These are phyloP conservation scores for Solea senegalensis DNA, from an alignment of 2,113 vertebrate genomes.

Conservation along the genomic window DNA sequence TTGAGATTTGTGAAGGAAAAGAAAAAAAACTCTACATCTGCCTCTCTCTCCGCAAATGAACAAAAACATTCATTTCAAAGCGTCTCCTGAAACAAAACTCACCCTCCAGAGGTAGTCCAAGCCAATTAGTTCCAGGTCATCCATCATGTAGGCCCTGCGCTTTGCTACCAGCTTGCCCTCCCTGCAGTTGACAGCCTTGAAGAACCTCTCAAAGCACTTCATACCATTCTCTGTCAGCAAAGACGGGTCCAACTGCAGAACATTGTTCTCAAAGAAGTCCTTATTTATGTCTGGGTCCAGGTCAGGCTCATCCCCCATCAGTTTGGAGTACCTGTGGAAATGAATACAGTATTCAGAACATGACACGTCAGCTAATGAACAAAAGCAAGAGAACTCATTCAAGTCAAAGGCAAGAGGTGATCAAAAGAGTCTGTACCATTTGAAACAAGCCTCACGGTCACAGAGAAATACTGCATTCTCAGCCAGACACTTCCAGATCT, in stretches of 20 bases:
- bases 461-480: slow-evolving; percentile 99
- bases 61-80: slow-evolving; percentile 12
- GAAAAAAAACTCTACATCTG: not conserved
- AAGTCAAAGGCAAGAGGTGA: not conserved
- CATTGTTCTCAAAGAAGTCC: slow-evolving; percentile 99
- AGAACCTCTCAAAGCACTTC: slow-evolving; percentile 99
- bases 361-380: not conserved
- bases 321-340: slow-evolving; percentile 88
- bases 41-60: not conserved
- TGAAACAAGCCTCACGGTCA: slow-evolving; percentile 99
- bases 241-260: slow-evolving; percentile 97
- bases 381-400: not conserved
- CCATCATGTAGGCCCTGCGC: slow-evolving; percentile 99
- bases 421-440: slow-evolving; percentile 83
- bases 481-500: slow-evolving; percentile 99
- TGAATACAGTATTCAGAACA: not conserved
- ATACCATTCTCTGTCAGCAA: slow-evolving; percentile 99
- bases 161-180: slow-evolving; percentile 99
- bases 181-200: slow-evolving; percentile 99
- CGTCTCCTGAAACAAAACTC: slow-evolving; percentile 59
- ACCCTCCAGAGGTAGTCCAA: slow-evolving; percentile 99
- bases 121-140: slow-evolving; percentile 98
- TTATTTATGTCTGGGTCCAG: slow-evolving; percentile 99
- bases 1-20: not conserved
- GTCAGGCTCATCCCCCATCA: slow-evolving; percentile 99